phyloP scores from a whole-genome alignment of 2,113 vertebrate species.

The Charadrius vociferus region DNA sequence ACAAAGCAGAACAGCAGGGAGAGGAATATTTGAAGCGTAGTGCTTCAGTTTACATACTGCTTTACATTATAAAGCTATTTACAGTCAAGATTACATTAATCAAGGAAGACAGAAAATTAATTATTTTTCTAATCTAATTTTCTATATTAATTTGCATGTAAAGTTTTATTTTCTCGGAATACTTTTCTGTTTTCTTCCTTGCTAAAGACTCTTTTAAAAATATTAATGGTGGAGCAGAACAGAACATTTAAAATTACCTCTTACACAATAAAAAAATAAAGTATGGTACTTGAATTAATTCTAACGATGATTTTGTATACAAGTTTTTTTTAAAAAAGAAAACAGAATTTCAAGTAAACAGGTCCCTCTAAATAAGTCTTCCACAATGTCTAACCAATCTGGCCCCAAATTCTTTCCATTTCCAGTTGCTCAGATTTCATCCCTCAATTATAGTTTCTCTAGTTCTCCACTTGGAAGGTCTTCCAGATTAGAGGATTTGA shows the following conservation, averaged over 20 bases:
- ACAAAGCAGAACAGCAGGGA: background rate
- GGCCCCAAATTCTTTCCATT: background rate
- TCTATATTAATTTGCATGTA: background rate
- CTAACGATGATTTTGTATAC: background rate
- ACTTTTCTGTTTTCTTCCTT: background rate
- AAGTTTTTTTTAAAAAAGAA: background rate
- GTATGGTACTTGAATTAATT: background rate
- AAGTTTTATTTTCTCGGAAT: background rate
- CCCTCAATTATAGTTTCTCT: background rate
- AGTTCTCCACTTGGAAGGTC: background rate
- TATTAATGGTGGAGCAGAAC: background rate
- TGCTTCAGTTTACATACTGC: background rate
- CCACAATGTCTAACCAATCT: background rate
- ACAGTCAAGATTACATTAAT: background rate
- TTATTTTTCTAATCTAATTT: background rate
- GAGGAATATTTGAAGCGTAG: background rate
- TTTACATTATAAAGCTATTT: background rate
- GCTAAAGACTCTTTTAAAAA: background rate
- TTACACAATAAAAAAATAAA: background rate
- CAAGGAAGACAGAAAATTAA: background rate
- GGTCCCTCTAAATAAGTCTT: background rate
- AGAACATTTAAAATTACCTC: background rate
- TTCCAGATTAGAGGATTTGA: background rate
- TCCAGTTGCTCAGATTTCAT: background rate
- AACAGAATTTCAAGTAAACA: background rate